These are phyloP conservation scores for Musca vetustissima DNA, from an alignment of 1,140 invertebrate genomes.

Conservation along the genomic window DNA sequence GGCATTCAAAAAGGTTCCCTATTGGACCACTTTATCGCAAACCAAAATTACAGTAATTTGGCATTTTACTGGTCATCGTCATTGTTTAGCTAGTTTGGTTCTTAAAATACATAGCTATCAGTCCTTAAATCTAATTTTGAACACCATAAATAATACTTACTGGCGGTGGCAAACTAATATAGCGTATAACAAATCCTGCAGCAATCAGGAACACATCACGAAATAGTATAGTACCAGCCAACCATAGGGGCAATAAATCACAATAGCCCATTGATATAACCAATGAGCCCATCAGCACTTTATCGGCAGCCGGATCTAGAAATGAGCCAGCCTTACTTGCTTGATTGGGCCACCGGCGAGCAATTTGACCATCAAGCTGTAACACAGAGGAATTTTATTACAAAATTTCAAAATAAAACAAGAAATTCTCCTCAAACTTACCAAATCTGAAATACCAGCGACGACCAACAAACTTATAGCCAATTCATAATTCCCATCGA, in stretches of 20 bases:
- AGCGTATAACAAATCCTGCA: conserved; percentile 86
- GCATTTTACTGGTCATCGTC: too few relatives aligned
- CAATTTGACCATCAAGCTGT: conserved; percentile 94
- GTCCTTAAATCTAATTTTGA: too few relatives aligned
- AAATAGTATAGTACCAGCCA: conserved; percentile 82
- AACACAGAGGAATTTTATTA: background rate
- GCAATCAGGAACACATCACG: conserved; percentile 81
- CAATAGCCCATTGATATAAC: conserved; percentile 85
- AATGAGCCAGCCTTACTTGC: conserved; percentile 91
- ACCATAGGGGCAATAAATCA: conserved; percentile 78
- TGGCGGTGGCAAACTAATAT: conserved; percentile 83
- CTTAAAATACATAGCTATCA: too few relatives aligned
- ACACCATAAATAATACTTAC: conserved; percentile 63
- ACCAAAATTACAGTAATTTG: too few relatives aligned
- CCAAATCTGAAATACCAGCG: conserved; percentile 84
- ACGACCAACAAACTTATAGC: conserved; percentile 74
- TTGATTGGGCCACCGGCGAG: conserved; percentile 87
- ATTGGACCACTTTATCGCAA: too few relatives aligned
- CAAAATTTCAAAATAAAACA: background rate
- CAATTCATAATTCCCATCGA: conserved; percentile 72
- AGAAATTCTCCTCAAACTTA: conserved; percentile 55
- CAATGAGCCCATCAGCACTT: conserved; percentile 86
- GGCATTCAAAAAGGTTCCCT: too few relatives aligned
- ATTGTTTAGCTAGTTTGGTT: too few relatives aligned
- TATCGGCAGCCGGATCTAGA: conserved; percentile 97